phyloP scores from a whole-genome alignment of 2,113 vertebrate genomes.

The Phoenicopterus ruber region DNA sequence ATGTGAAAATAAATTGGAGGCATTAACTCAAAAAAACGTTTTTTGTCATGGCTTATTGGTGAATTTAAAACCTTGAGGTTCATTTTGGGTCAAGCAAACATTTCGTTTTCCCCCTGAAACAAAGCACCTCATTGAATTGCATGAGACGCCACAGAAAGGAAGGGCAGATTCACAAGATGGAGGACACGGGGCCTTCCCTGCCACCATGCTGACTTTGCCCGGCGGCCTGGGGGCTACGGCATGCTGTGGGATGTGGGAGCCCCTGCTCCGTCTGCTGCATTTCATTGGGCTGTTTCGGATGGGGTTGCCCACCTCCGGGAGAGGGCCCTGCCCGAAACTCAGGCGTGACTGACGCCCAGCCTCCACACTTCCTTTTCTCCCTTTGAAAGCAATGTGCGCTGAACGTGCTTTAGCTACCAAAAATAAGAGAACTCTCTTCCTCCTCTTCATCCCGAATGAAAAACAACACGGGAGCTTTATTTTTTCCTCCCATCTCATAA shows the following conservation, averaged over 20 bases:
- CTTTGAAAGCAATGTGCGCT: neutral
- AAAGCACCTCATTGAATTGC: conserved; percentile 31
- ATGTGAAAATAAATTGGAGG: conserved; percentile 34
- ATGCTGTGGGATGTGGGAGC: fast-evolving
- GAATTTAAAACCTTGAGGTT: conserved; percentile 36
- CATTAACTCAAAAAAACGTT: neutral
- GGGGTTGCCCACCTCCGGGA: neutral
- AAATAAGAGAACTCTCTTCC: neutral
- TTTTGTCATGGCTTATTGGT: conserved; percentile 27
- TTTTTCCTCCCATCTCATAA: conserved; percentile 37
- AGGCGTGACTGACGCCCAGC: fast-evolving
- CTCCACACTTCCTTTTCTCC: neutral
- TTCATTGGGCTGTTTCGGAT: neutral
- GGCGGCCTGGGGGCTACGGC: fast-evolving
- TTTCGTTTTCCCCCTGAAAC: neutral
- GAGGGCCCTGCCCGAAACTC: neutral
- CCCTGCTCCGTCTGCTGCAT: neutral
- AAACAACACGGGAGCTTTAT: conserved; percentile 18
- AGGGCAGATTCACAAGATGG: neutral
- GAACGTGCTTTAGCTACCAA: neutral
- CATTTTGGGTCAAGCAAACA: conserved; percentile 53
- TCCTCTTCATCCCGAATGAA: neutral
- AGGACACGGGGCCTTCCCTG: fast-evolving
- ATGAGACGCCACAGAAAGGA: neutral
- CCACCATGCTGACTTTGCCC: fast-evolving